Evolutionary conservation across 2,113 vertebrate species (phyloP).

Genomic region (Scophthalmus maximus): DNA sequence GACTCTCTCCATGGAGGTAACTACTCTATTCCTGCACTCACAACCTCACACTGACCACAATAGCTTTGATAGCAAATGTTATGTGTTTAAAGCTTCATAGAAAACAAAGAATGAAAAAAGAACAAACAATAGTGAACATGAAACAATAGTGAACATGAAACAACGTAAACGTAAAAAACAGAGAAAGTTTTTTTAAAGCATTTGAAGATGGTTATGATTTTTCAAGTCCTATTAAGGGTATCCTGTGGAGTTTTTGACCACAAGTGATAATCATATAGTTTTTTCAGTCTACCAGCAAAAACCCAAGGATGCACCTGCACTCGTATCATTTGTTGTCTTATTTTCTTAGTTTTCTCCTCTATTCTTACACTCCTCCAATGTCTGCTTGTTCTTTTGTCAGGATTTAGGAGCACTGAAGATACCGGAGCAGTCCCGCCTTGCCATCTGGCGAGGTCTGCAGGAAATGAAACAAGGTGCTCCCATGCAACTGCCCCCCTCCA

Average conservation of each 20-base stretch:
- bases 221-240: neutral
- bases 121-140: neutral
- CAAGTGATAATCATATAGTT: neutral
- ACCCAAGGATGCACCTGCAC: neutral
- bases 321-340: neutral
- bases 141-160: too few species aligned
- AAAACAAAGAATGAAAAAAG: neutral
- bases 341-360: neutral
- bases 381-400: slow-evolving; percentile 73
- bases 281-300: slow-evolving; percentile 9
- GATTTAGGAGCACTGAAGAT: slow-evolving; percentile 96
- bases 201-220: too few species aligned
- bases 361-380: neutral
- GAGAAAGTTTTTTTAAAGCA: too few species aligned
- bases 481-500: slow-evolving; percentile 61
- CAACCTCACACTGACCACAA: neutral
- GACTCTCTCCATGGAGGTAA: slow-evolving; percentile 98
- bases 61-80: neutral
- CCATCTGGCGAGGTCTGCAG: slow-evolving; percentile 96
- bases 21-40: slow-evolving; percentile 28
- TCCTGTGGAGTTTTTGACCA: neutral
- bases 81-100: neutral
- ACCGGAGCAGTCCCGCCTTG: slow-evolving; percentile 92
- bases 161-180: neutral
- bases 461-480: slow-evolving; percentile 92